phyloP scores from a whole-genome alignment of 2,888 invertebrate genomes.

The Netelia melanura region DNA sequence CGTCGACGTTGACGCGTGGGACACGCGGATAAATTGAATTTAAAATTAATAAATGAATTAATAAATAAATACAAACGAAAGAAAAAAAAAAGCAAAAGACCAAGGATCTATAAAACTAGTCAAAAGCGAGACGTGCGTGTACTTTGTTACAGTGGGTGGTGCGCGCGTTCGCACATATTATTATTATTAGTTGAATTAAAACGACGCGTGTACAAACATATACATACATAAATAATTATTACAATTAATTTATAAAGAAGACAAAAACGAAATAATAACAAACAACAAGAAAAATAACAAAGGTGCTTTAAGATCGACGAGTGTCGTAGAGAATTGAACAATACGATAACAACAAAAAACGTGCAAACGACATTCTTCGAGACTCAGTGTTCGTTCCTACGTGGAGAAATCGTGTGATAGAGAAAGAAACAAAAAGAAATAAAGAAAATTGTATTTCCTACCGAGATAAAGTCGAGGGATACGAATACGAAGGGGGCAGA shows the following conservation, averaged over 20 bases:
- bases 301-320: conserved; percentile 52
- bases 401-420: conserved; percentile 50
- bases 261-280: neutral
- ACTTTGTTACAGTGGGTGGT: conserved; percentile 30
- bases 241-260: neutral
- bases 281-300: neutral
- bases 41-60: neutral
- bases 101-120: conserved; percentile 79
- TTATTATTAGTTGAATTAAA: conserved; percentile 36
- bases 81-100: conserved; percentile 61
- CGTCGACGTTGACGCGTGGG: too few species aligned
- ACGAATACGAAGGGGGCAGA: neutral
- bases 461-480: neutral
- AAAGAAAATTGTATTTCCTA: neutral
- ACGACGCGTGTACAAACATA: conserved; percentile 6
- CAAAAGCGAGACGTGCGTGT: conserved; percentile 63
- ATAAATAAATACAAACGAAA: neutral
- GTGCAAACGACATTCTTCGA: conserved; percentile 35
- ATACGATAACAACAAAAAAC: conserved; percentile 5
- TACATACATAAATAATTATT: neutral
- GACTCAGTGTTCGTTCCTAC: conserved; percentile 50
- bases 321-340: conserved; percentile 18
- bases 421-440: neutral
- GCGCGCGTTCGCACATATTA: conserved; percentile 43
- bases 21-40: too few species aligned